A percentile compares a stretch with the other conserved stretches of the same genome.
phyloP scores from a whole-genome alignment of 2,888 invertebrate species.

The Drosophila infuscata region DNA sequence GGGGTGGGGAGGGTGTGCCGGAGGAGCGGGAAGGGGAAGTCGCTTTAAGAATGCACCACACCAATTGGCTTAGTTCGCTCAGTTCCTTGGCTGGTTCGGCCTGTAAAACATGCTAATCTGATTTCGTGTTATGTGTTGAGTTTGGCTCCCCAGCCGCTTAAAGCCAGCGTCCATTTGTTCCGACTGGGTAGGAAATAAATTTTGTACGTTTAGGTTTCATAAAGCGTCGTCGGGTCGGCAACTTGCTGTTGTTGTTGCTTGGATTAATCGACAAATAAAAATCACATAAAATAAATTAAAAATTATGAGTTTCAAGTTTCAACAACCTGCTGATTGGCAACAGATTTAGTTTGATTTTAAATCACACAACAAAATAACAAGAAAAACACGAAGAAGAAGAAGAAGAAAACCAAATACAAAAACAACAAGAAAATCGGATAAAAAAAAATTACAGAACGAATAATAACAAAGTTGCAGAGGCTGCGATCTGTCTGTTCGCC shows the following conservation, averaged over 20 bases:
- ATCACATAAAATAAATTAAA: slow-evolving; percentile 83
- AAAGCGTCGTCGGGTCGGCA: slow-evolving; percentile 71
- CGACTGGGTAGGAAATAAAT: slow-evolving; percentile 72
- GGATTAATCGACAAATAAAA: slow-evolving; percentile 82
- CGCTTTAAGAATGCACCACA: slow-evolving; percentile 60
- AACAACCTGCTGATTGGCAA: slow-evolving; percentile 77
- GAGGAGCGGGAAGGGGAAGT: neutral
- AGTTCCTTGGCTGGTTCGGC: slow-evolving; percentile 60
- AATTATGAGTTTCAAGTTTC: slow-evolving; percentile 82
- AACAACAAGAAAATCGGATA: slow-evolving; percentile 10
- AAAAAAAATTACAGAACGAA: slow-evolving; percentile 27
- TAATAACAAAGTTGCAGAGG: slow-evolving; percentile 65
- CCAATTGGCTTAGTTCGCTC: slow-evolving; percentile 76
- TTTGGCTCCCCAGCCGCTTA: slow-evolving; percentile 32
- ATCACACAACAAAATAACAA: slow-evolving; percentile 51
- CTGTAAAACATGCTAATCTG: slow-evolving; percentile 78
- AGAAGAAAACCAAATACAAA: slow-evolving; percentile 10
- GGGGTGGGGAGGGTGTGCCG: neutral
- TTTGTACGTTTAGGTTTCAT: slow-evolving; percentile 80
- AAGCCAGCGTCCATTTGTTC: slow-evolving; percentile 23
- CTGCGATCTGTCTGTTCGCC: slow-evolving; percentile 39
- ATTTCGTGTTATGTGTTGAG: slow-evolving; percentile 81
- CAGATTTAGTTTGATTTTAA: slow-evolving; percentile 79
- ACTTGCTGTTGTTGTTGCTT: slow-evolving; percentile 51
- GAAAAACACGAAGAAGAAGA: neutral